A percentile compares a stretch with the other conserved stretches of the same genome.
Conservation (phyloP, 2,888 invertebrate species). For the Tipula vernalis region DNA sequence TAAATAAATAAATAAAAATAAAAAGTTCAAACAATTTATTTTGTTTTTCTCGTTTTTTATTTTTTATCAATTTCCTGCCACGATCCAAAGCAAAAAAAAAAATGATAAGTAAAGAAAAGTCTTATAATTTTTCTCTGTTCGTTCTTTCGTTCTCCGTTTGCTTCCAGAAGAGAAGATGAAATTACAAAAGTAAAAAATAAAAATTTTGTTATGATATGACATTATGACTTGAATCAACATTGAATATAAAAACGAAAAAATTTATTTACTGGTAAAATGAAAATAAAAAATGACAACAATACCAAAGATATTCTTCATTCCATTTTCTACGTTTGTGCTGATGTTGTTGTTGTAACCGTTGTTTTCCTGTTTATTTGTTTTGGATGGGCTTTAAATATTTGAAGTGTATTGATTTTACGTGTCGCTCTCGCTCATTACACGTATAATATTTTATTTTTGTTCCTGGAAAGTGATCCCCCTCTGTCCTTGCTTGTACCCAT, state of each 20-base stretch:
- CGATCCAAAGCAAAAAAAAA: neutral
- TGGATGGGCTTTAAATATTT: neutral
- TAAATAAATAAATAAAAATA: neutral
- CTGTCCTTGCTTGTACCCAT: neutral
- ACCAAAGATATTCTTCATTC: neutral
- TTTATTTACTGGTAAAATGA: neutral
- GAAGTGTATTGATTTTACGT: neutral
- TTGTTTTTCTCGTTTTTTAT: neutral
- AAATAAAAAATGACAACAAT: neutral
- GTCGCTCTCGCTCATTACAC: neutral
- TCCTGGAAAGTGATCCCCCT: neutral
- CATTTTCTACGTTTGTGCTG: neutral
- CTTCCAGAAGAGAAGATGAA: neutral
- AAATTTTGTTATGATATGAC: neutral
- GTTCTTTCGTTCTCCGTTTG: neutral
- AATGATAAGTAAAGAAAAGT: neutral
- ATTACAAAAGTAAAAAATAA: neutral
- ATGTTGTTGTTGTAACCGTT: neutral
- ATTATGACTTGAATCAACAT: constrained; percentile 4
- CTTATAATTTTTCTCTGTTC: neutral
- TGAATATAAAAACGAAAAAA: neutral
- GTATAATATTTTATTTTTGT: neutral
- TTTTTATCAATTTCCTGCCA: neutral
- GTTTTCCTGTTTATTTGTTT: neutral
- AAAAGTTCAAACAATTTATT: neutral